Conservation (phyloP, 2,113 vertebrate genomes). For the Dromiciops gliroides region DNA sequence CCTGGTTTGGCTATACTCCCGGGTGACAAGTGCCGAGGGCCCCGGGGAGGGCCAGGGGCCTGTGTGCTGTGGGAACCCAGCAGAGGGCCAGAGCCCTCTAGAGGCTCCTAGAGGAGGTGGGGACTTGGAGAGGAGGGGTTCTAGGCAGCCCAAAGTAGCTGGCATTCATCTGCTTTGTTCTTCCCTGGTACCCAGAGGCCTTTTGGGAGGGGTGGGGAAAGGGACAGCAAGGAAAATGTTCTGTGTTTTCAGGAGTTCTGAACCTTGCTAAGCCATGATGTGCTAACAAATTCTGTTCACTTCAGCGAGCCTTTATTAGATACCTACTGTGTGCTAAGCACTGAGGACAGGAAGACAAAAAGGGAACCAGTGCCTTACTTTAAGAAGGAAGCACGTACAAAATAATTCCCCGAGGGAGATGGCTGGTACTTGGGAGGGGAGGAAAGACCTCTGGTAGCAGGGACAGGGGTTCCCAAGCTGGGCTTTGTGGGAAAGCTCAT, state of each 20-base stretch:
- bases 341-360: not conserved
- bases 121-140: not conserved
- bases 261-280: not conserved
- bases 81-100: not conserved
- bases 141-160: not conserved
- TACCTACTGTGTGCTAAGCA: not conserved
- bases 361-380: not conserved
- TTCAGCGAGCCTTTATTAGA: not conserved
- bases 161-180: not conserved
- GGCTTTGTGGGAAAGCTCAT: not conserved
- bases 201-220: fast-evolving
- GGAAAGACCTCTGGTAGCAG: not conserved
- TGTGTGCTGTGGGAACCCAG: not conserved
- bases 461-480: not conserved
- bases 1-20: not conserved
- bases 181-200: not conserved
- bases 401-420: not conserved
- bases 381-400: not conserved
- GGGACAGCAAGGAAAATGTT: not conserved
- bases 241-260: not conserved
- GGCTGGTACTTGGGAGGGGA: too few species aligned
- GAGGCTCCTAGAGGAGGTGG: not conserved
- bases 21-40: too few species aligned
- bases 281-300: not conserved
- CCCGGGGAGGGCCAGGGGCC: too few species aligned